Percentiles rank a stretch among this genome's conserved stretches.
phyloP scores from a whole-genome alignment of 2,888 invertebrate species.

The Ophioninae sp. region DNA sequence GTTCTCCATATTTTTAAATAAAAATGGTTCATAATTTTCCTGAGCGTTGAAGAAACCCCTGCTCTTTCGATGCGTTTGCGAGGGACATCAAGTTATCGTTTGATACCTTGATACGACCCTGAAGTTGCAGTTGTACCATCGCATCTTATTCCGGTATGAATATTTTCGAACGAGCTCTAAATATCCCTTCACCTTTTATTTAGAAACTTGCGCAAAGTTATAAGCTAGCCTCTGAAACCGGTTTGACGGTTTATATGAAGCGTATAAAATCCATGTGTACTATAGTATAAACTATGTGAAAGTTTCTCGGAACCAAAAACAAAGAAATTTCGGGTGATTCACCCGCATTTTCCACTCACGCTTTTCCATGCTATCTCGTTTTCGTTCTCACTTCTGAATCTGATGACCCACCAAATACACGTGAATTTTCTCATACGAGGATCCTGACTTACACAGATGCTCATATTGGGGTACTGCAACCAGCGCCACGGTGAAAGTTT shows the following conservation, averaged over 20 bases:
- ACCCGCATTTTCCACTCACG: constrained; percentile 39
- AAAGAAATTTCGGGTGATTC: constrained; percentile 62
- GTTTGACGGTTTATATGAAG: not conserved
- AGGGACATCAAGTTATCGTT: too few species aligned
- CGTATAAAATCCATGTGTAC: constrained; percentile 4
- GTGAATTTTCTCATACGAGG: constrained; percentile 8
- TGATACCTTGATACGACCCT: too few species aligned
- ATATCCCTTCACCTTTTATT: too few species aligned
- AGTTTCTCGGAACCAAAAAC: constrained; percentile 64
- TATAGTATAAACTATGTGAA: constrained; percentile 64
- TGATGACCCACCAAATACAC: constrained; percentile 18
- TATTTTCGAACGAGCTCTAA: too few species aligned
- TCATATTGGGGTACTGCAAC: constrained; percentile 3
- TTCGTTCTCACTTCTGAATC: constrained; percentile 34
- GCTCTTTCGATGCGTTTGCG: too few species aligned
- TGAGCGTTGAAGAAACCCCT: too few species aligned
- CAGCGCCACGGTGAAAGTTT: constrained; percentile 61
- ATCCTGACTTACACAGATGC: not conserved
- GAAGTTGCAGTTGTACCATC: too few species aligned
- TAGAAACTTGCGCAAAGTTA: too few species aligned
- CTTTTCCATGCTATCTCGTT: constrained; percentile 17
- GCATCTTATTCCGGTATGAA: too few species aligned
- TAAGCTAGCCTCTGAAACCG: too few species aligned
- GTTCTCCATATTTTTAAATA: too few species aligned
- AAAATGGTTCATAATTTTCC: too few species aligned